Evolutionary conservation across 2,888 invertebrate species (phyloP).

Genomic region (Megalurothrips usitatus): DNA sequence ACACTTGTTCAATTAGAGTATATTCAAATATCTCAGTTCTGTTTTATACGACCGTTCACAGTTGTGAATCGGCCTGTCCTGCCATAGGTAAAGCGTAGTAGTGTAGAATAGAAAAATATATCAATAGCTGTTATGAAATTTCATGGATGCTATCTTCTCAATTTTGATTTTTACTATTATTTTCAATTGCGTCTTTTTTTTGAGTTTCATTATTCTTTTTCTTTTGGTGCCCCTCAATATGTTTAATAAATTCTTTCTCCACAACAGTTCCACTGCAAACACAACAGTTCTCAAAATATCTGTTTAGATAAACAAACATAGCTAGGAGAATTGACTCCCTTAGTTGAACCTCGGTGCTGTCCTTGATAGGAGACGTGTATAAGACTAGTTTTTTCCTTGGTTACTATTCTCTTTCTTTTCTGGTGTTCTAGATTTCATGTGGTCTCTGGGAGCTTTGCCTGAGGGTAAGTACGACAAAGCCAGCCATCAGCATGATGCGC

Average conservation of each 20-base stretch:
- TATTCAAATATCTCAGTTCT: conserved; percentile 22
- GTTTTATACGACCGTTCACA: neutral
- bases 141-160: conserved; percentile 40
- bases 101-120: conserved; percentile 31
- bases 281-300: neutral
- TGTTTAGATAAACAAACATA: too few species aligned
- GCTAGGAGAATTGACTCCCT: neutral
- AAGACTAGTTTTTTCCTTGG: conserved; percentile 23
- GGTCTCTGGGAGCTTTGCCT: conserved; percentile 96
- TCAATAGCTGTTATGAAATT: conserved; percentile 42
- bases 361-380: neutral
- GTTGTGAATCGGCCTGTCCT: neutral
- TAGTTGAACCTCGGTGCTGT: neutral
- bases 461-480: conserved; percentile 71
- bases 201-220: conserved; percentile 4
- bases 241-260: neutral
- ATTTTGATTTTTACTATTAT: conserved; percentile 27
- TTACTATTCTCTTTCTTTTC: conserved; percentile 36
- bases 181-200: conserved; percentile 29
- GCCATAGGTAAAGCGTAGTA: neutral
- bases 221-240: conserved; percentile 8
- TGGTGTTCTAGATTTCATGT: conserved; percentile 89
- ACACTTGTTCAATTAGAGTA: neutral
- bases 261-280: conserved; percentile 17
- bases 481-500: conserved; percentile 26